A percentile compares a stretch with the other conserved stretches of the same genome.
These are phyloP conservation scores for Monomorium pharaonis DNA, from an alignment of 1,140 invertebrate species.

Conservation along the genomic window DNA sequence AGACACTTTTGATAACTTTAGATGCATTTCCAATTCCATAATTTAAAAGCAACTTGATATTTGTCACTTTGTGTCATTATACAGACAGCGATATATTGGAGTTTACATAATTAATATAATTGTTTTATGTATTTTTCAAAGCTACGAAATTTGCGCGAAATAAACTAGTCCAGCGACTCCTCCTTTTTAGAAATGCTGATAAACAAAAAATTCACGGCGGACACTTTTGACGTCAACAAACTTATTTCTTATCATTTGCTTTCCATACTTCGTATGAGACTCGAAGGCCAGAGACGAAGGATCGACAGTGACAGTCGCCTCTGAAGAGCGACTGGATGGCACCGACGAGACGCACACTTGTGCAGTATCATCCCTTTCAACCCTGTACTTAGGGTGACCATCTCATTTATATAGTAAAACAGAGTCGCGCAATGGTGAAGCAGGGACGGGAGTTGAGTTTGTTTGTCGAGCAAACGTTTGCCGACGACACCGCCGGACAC, in stretches of 20 bases:
- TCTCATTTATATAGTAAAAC: slow-evolving; percentile 81
- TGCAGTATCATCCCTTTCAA: slow-evolving; percentile 76
- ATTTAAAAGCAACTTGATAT: slow-evolving; percentile 35
- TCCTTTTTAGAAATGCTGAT: neutral
- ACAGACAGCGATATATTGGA: slow-evolving; percentile 11
- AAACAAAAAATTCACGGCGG: neutral
- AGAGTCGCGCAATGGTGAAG: slow-evolving; percentile 75
- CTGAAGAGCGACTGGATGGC: slow-evolving; percentile 65
- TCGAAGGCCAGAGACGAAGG: slow-evolving; percentile 66
- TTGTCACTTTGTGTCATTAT: neutral
- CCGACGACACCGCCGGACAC: slow-evolving; percentile 85
- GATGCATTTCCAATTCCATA: slow-evolving; percentile 18
- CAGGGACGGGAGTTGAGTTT: slow-evolving; percentile 81
- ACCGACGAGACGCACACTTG: slow-evolving; percentile 64
- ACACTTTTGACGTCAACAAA: neutral
- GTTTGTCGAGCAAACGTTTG: slow-evolving; percentile 86
- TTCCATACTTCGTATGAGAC: slow-evolving; percentile 27
- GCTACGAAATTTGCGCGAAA: neutral
- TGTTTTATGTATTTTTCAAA: slow-evolving; percentile 1
- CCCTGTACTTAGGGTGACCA: slow-evolving; percentile 77
- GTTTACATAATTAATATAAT: neutral
- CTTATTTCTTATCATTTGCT: slow-evolving; percentile 58
- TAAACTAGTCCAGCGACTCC: neutral
- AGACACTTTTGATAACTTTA: slow-evolving; percentile 32
- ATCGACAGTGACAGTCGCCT: slow-evolving; percentile 67